phyloP scores from a whole-genome alignment of 1,140 invertebrate genomes.

The Caenorhabditis tropicalis region DNA sequence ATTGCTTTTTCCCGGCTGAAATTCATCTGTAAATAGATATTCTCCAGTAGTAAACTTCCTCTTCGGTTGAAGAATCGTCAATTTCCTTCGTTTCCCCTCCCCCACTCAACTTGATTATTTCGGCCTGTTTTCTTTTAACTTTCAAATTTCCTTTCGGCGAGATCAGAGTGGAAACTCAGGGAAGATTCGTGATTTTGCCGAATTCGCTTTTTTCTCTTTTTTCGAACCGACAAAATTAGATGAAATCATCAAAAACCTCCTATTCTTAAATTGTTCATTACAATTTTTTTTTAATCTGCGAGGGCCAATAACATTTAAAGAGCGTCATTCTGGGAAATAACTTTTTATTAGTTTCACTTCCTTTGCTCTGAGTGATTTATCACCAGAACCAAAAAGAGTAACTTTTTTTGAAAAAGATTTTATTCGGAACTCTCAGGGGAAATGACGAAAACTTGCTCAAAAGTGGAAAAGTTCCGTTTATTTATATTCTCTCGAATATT shows the following conservation, averaged over 20 bases:
- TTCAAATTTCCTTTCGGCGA: neutral
- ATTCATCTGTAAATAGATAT: too few relatives aligned
- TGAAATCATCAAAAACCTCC: slow-evolving; percentile 4
- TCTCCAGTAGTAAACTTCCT: too few relatives aligned
- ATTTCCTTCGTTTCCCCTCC: neutral
- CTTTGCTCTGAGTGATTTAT: neutral
- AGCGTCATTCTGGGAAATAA: neutral
- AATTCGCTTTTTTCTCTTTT: neutral
- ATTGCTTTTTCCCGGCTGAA: too few relatives aligned
- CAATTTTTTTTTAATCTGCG: neutral
- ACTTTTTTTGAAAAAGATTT: neutral
- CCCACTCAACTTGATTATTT: neutral
- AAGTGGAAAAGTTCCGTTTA: slow-evolving; percentile 31
- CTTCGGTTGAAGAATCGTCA: neutral
- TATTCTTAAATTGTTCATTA: neutral
- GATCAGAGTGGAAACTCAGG: neutral
- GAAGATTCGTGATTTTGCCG: neutral
- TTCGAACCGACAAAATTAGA: neutral
- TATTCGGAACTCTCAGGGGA: neutral
- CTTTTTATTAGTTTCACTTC: neutral
- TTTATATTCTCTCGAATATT: neutral
- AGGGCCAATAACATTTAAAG: too few relatives aligned
- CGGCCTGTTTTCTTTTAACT: neutral
- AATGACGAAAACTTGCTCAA: neutral
- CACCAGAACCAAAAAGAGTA: neutral